Percentiles rank a stretch among this genome's conserved stretches.
Evolutionary conservation across 2,888 invertebrate genomes (phyloP).

Genomic region (Myopa tessellatipennis): DNA sequence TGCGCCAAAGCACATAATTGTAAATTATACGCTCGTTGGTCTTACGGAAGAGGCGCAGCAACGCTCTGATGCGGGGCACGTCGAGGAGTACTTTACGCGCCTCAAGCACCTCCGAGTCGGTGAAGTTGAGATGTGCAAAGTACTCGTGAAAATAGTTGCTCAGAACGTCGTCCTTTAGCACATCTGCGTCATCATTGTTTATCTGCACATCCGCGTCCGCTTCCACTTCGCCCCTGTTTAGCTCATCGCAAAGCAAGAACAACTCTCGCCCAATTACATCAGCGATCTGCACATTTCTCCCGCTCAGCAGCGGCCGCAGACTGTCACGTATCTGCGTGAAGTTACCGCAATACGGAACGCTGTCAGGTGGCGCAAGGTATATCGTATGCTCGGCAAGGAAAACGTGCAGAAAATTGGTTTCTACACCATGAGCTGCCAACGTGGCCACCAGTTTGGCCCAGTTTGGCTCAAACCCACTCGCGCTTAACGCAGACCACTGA

Average conservation of each 20-base stretch:
- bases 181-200: conserved; percentile 27
- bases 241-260: conserved; percentile 55
- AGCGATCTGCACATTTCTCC: conserved; percentile 54
- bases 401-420: conserved; percentile 56
- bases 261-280: conserved; percentile 58
- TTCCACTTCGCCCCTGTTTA: conserved; percentile 41
- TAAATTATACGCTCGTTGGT: conserved; percentile 59
- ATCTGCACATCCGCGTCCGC: not conserved
- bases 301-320: conserved; percentile 49
- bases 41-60: conserved; percentile 51
- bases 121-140: conserved; percentile 54
- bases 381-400: conserved; percentile 61
- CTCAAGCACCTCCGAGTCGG: conserved; percentile 48
- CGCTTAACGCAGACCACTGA: conserved; percentile 56
- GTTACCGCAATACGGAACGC: conserved; percentile 52
- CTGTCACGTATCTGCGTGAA: conserved; percentile 43
- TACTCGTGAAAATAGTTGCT: conserved; percentile 55
- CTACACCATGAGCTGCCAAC: conserved; percentile 58
- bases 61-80: conserved; percentile 49
- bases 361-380: conserved; percentile 56
- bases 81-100: conserved; percentile 57
- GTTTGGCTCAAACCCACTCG: conserved; percentile 47
- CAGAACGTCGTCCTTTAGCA: conserved; percentile 48
- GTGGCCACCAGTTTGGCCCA: conserved; percentile 59
- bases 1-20: conserved; percentile 63